A percentile compares a stretch with the other conserved stretches of the same genome.
These are phyloP conservation scores for Sylvietta virens DNA, from an alignment of 2,113 vertebrate species.

Conservation along the genomic window DNA sequence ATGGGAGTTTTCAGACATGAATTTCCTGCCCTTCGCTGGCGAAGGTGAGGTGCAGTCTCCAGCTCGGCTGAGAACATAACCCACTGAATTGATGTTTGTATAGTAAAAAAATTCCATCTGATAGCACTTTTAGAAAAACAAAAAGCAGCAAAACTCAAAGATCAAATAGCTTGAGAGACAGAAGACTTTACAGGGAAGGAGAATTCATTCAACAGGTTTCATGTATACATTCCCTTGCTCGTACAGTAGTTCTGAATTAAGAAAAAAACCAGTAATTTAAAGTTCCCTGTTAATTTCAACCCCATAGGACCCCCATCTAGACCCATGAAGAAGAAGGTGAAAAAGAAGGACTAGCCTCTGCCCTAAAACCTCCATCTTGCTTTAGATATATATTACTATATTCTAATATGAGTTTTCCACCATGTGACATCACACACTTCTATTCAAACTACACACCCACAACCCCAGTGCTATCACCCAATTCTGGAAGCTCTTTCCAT, in stretches of 20 bases:
- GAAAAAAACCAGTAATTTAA: background rate
- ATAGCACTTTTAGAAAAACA: background rate
- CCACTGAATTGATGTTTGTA: background rate
- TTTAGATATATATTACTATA: too few relatives aligned
- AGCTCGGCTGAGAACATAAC: background rate
- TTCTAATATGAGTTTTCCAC: too few relatives aligned
- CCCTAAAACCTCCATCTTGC: too few relatives aligned
- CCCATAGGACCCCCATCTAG: too few relatives aligned
- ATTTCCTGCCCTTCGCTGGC: background rate
- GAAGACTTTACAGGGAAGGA: background rate
- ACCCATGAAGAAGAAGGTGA: too few relatives aligned
- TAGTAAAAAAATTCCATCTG: background rate
- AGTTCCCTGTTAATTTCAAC: background rate
- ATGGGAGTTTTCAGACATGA: background rate
- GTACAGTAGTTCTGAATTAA: background rate
- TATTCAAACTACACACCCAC: too few relatives aligned
- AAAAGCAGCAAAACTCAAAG: background rate
- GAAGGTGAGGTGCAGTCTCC: background rate
- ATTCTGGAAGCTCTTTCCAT: too few relatives aligned
- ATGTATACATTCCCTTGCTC: background rate
- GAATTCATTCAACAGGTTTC: background rate
- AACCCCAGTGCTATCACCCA: too few relatives aligned
- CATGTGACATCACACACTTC: too few relatives aligned
- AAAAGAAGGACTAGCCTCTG: too few relatives aligned
- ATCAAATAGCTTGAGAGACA: background rate